Evolutionary conservation across 2,888 invertebrate species (phyloP).

Genomic region (Melanophora roralis): DNA sequence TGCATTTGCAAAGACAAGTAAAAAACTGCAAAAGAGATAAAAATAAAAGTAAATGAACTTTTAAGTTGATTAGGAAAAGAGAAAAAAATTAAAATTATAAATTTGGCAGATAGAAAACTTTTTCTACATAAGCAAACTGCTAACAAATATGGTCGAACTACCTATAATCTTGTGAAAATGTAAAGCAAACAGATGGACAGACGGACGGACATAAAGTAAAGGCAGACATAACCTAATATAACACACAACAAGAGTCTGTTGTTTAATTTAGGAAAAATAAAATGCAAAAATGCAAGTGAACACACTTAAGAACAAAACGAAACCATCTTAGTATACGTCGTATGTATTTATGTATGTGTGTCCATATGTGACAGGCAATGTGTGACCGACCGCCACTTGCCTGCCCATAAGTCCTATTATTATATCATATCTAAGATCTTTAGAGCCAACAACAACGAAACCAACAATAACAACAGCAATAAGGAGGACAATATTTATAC

Average conservation of each 20-base stretch:
- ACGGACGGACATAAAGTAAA: conserved; percentile 13
- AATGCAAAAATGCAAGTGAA: conserved; percentile 48
- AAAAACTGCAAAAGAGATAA: conserved; percentile 14
- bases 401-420: conserved; percentile 52
- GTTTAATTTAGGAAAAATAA: conserved; percentile 48
- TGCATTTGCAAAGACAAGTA: background rate
- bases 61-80: conserved; percentile 41
- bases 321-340: conserved; percentile 4
- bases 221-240: conserved; percentile 25
- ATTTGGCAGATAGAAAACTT: conserved; percentile 56
- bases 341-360: background rate
- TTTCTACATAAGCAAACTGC: conserved; percentile 35
- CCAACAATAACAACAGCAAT: conserved; percentile 35
- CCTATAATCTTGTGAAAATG: conserved; percentile 18
- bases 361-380: conserved; percentile 52
- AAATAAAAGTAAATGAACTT: conserved; percentile 58
- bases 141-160: conserved; percentile 34
- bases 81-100: conserved; percentile 23
- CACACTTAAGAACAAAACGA: conserved; percentile 25
- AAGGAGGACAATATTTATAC: conserved; percentile 56
- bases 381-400: conserved; percentile 61
- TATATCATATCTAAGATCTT: conserved; percentile 60
- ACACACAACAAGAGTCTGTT: conserved; percentile 53
- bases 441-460: conserved; percentile 30
- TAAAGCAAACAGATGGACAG: conserved; percentile 8